Percentiles rank a stretch among this genome's conserved stretches.
These are phyloP conservation scores for Dallia pectoralis DNA, from an alignment of 2,797 vertebrate species.

Conservation along the genomic window DNA sequence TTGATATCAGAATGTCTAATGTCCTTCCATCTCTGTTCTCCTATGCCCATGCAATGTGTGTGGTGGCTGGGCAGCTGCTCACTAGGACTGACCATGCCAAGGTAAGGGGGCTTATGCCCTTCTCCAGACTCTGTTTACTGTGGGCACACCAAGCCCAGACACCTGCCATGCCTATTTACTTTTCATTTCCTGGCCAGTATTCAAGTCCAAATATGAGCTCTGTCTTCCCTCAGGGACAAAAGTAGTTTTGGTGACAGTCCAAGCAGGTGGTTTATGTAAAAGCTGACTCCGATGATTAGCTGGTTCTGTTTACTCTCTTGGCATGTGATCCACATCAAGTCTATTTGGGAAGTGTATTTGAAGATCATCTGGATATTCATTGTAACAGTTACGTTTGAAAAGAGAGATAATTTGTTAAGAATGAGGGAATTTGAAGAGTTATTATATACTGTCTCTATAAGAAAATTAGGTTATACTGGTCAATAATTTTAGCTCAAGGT, in stretches of 20 bases:
- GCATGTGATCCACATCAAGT: slow-evolving; percentile 17
- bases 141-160: slow-evolving; percentile 36
- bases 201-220: slow-evolving; percentile 41
- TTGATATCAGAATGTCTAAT: not conserved
- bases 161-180: slow-evolving; percentile 55
- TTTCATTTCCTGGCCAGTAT: slow-evolving; percentile 56
- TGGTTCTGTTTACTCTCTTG: slow-evolving; percentile 24
- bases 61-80: slow-evolving; percentile 52
- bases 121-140: slow-evolving; percentile 29
- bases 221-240: slow-evolving; percentile 28
- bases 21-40: slow-evolving; percentile 20
- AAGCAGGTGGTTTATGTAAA: slow-evolving; percentile 48
- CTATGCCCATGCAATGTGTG: slow-evolving; percentile 34
- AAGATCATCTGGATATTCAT: slow-evolving; percentile 9
- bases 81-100: slow-evolving; percentile 19
- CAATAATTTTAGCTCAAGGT: not conserved
- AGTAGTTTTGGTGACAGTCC: slow-evolving; percentile 31
- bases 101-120: slow-evolving; percentile 20
- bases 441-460: not conserved
- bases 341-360: slow-evolving; percentile 29
- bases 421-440: not conserved
- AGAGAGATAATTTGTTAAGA: not conserved
- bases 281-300: slow-evolving; percentile 47
- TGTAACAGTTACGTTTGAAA: not conserved
- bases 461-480: not conserved